A percentile compares a stretch with the other conserved stretches of the same genome.
These are phyloP conservation scores for Liasis olivaceus DNA, from an alignment of 2,797 vertebrate genomes.

Conservation along the genomic window DNA sequence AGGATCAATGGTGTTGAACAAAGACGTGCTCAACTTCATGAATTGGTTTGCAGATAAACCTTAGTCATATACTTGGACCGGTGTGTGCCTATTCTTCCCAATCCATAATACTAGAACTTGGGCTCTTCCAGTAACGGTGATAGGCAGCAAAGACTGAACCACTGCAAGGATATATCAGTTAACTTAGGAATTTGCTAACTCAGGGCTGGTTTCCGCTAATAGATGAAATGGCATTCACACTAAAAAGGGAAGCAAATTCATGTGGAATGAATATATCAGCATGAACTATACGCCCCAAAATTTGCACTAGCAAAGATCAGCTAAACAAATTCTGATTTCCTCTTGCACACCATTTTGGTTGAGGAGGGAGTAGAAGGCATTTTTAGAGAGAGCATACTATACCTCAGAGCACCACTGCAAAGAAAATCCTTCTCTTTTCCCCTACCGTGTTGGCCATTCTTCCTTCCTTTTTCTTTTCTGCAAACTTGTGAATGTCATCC, in stretches of 20 bases:
- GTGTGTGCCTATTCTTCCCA: neutral
- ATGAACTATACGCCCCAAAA: neutral
- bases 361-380: neutral
- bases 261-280: neutral
- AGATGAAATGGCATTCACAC: neutral
- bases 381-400: too few relatives aligned
- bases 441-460: neutral
- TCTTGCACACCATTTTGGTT: neutral
- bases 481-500: too few relatives aligned
- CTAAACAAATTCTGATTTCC: neutral
- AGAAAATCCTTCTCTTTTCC: neutral
- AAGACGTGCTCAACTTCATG: slow-evolving; percentile 15
- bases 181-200: neutral
- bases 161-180: neutral
- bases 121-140: neutral
- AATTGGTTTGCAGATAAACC: neutral
- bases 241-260: neutral
- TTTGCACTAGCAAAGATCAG: neutral
- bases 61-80: neutral
- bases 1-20: slow-evolving; percentile 3
- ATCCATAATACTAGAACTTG: neutral
- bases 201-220: neutral
- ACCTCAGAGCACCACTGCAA: neutral
- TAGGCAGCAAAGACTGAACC: neutral
- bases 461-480: neutral